phyloP scores from a whole-genome alignment of 2,113 vertebrate genomes.

The Gallinago media region DNA sequence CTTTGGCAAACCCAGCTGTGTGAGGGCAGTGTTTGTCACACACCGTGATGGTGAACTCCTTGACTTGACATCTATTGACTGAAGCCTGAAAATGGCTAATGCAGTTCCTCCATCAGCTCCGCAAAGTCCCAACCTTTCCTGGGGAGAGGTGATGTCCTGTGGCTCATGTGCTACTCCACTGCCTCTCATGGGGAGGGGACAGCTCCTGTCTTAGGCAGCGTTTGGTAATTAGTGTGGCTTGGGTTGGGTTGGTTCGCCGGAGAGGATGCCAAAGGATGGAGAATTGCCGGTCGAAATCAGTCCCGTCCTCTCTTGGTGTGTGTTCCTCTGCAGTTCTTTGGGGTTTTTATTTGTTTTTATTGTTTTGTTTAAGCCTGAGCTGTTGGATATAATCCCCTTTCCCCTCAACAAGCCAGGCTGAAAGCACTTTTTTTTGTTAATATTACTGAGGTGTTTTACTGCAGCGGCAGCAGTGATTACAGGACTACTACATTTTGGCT shows the following conservation, averaged over 20 bases:
- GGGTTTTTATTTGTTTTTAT: neutral
- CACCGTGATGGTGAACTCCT: neutral
- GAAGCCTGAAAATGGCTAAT: neutral
- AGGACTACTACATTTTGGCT: slow-evolving; percentile 64
- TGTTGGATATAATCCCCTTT: neutral
- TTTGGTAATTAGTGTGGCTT: rapidly evolving
- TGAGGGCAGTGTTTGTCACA: neutral
- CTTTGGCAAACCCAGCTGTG: neutral
- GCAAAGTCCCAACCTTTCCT: rapidly evolving
- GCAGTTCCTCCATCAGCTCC: neutral
- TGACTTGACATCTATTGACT: neutral
- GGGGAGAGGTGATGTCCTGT: rapidly evolving
- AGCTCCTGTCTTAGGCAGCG: rapidly evolving
- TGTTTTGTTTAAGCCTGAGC: neutral
- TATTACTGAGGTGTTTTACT: slow-evolving; percentile 61
- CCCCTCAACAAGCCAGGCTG: neutral
- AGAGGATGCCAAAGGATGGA: neutral
- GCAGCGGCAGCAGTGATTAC: slow-evolving; percentile 40
- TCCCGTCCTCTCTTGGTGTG: neutral
- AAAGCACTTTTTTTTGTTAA: slow-evolving; percentile 33
- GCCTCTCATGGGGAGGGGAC: neutral
- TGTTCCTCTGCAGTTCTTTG: rapidly evolving
- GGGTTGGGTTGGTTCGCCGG: neutral
- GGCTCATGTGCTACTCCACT: neutral
- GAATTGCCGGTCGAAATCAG: neutral